Evolutionary conservation across 37 sponge, comb jelly and placozoan genomes (phyloP), one percentile per base, ranked within the genome.

Genomic region (Theonella swinhoei): DNA sequence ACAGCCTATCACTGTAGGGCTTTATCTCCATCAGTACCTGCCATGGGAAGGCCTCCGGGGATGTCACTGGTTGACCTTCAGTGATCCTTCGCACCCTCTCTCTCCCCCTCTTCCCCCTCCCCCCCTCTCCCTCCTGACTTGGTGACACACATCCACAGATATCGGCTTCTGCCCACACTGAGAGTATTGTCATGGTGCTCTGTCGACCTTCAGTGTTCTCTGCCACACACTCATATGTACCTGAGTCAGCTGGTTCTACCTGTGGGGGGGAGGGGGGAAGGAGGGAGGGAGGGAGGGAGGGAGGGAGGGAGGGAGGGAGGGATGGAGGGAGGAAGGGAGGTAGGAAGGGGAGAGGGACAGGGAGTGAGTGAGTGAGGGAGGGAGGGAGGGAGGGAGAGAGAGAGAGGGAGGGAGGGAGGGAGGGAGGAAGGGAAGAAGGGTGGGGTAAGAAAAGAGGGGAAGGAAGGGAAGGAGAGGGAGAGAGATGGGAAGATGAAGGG

Each of bases 11-110:
- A 29, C 39, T 71, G 14, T 72, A 17, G 73, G 1, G 24, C 39
- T 7, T 66, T 4, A 71, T 71, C 72, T 81, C 82, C 23, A 81
- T 81, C 23, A 81, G 72, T 4, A 72, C 82, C 82, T 81, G 60
- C 14, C 14, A 23, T 7, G 59, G 26, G 39, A 14, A 36, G 39
- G 5, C 24, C 42, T 75, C 32, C 41, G 39, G 38, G 17, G 25
- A 14, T 28, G 32, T 65, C 22, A 83, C 66, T 7, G 23, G 33
- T 39, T 26, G 32, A 5, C 59, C 85, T 60, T 8, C 19, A 14
- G n/a, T 64, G 25, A 61, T 34, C 26, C 82, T 20, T 59, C 35
- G 34, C 29, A 61, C 60, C 28, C 36, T 17, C 68, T 26, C 38
- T 3, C 42, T 24, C 28, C 68, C 72, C 20, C 20, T 62, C 43